Evolutionary conservation across 2,113 vertebrate genomes (phyloP).

Genomic region (Mesoclemmys tuberculata): DNA sequence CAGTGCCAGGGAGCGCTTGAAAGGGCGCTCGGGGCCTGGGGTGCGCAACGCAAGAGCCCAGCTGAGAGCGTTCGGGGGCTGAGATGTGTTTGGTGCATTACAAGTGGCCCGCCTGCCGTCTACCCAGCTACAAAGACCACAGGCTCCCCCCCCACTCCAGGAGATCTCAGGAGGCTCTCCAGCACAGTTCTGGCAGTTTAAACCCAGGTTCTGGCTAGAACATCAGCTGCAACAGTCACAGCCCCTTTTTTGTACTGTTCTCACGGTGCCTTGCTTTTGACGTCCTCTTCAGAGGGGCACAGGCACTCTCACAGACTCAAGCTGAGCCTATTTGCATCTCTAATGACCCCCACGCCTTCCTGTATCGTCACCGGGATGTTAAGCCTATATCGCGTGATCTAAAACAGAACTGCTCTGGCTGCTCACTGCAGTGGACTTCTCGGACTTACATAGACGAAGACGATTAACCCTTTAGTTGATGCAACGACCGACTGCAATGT

Average conservation of each 20-base stretch:
- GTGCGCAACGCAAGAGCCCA: too few species aligned
- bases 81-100: not conserved
- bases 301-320: not conserved
- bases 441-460: not conserved
- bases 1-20: too few species aligned
- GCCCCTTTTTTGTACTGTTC: not conserved
- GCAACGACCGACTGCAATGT: not conserved
- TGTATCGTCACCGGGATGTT: not conserved
- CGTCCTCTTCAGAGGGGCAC: not conserved
- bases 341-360: not conserved
- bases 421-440: not conserved
- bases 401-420: not conserved
- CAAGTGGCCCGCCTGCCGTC: not conserved
- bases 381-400: not conserved
- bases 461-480: not conserved
- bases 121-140: not conserved
- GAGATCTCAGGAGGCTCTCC: not conserved
- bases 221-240: not conserved
- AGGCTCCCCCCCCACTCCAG: not conserved
- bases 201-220: not conserved
- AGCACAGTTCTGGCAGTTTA: not conserved
- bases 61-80: too few species aligned
- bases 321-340: not conserved
- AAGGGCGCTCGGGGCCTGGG: not conserved
- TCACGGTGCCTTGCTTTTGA: not conserved